Evolutionary conservation across 2,797 vertebrate genomes (phyloP).

Genomic region (Intellagama lesueurii): DNA sequence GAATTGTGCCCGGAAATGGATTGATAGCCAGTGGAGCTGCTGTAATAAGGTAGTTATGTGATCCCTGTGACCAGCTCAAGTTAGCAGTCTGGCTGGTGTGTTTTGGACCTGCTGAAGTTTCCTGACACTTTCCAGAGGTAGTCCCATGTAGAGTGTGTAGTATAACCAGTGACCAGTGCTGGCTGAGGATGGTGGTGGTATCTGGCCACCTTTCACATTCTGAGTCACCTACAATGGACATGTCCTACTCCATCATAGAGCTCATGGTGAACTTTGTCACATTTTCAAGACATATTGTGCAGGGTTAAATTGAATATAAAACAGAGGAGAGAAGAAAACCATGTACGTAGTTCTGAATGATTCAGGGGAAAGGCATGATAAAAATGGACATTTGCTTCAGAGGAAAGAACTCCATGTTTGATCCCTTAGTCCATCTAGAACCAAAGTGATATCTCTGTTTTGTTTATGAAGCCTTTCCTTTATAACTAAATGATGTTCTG

Average conservation of each 20-base stretch:
- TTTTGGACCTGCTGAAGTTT: no score
- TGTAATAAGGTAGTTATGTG: no score
- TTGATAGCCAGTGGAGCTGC: no score
- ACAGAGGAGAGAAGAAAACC: background rate
- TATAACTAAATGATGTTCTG: slow-evolving; percentile 13
- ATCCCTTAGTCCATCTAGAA: background rate
- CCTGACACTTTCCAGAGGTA: no score
- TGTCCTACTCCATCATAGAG: background rate
- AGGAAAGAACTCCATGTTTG: background rate
- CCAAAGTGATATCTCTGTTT: background rate
- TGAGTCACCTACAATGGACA: background rate
- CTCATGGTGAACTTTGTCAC: background rate
- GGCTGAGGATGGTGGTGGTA: background rate
- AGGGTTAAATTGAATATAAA: background rate
- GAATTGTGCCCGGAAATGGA: no score
- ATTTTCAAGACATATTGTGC: background rate
- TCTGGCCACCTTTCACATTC: background rate
- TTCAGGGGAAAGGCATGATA: background rate
- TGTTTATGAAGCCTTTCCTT: background rate
- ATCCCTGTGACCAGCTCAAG: no score
- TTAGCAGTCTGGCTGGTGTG: no score
- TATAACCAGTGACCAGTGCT: no score
- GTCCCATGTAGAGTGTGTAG: no score
- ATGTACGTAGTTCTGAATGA: no score
- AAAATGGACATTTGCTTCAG: background rate